Conservation (phyloP, 2,113 vertebrate genomes). For the Sterna hirundo region DNA sequence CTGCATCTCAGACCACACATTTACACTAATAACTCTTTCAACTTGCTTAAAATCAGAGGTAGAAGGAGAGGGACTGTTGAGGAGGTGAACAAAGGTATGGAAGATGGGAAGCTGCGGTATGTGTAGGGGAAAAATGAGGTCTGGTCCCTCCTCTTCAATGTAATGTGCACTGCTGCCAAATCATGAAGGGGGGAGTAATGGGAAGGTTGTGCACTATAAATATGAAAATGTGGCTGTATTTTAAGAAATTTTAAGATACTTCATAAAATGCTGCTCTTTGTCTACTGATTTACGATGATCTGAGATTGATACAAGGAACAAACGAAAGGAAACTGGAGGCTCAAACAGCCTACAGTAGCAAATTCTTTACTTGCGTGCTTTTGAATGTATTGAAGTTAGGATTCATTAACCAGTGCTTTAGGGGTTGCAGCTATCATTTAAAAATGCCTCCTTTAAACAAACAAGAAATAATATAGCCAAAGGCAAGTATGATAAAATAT, state of each 20-base stretch:
- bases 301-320: not conserved
- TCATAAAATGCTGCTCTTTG: not conserved
- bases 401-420: slow-evolving; percentile 6
- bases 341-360: not conserved
- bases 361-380: not conserved
- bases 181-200: not conserved
- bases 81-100: not conserved
- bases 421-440: not conserved
- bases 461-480: not conserved
- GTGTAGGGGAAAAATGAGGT: not conserved
- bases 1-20: not conserved
- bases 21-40: not conserved
- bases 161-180: not conserved
- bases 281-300: not conserved
- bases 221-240: not conserved
- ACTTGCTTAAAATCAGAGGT: not conserved
- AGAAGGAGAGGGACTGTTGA: not conserved
- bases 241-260: not conserved
- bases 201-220: not conserved
- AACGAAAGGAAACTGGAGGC: not conserved
- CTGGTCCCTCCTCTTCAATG: not conserved
- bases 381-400: not conserved
- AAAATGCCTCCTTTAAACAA: slow-evolving; percentile 3
- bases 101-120: not conserved
- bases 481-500: not conserved